phyloP scores from a whole-genome alignment of 1,140 invertebrate genomes.

The Drosophila parabipectinata region DNA sequence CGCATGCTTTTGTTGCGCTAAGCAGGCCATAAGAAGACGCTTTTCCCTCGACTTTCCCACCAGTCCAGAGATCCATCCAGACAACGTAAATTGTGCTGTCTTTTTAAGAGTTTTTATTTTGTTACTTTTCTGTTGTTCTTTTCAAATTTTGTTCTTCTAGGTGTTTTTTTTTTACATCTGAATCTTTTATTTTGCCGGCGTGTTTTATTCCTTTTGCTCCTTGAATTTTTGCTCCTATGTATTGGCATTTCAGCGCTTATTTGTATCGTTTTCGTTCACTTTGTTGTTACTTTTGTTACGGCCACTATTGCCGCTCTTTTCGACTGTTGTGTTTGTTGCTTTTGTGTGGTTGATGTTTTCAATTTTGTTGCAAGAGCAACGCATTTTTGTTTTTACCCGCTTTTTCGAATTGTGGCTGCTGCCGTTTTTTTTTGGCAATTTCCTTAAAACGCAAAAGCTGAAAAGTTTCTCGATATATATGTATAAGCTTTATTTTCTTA shows the following conservation, averaged over 20 bases:
- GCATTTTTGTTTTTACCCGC: conserved; percentile 42
- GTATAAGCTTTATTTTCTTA: conserved; percentile 39
- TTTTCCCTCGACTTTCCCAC: conserved; percentile 6
- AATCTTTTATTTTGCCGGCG: conserved; percentile 20
- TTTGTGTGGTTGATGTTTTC: conserved; percentile 65
- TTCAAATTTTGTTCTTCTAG: background rate
- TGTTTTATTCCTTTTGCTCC: conserved; percentile 38
- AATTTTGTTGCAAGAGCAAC: conserved; percentile 62
- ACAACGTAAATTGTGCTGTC: conserved; percentile 73
- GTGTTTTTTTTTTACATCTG: conserved; percentile 21
- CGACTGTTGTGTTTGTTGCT: conserved; percentile 21
- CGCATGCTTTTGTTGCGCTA: conserved; percentile 76
- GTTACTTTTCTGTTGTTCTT: conserved; percentile 41
- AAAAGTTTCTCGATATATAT: conserved; percentile 64
- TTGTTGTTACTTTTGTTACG: conserved; percentile 65
- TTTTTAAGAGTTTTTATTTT: conserved; percentile 72
- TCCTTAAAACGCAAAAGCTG: conserved; percentile 74
- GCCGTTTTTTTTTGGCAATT: conserved; percentile 68
- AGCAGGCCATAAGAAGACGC: conserved; percentile 61
- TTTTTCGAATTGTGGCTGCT: conserved; percentile 32
- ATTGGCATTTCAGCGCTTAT: conserved; percentile 79
- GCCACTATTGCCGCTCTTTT: conserved; percentile 27
- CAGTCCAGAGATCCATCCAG: conserved; percentile 1
- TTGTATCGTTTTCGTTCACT: conserved; percentile 77
- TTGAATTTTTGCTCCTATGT: conserved; percentile 62